Evolutionary conservation across 1,140 invertebrate genomes (phyloP), one percentile per base, ranked within the genome.

Genomic region (Hycleus cichorii): DNA sequence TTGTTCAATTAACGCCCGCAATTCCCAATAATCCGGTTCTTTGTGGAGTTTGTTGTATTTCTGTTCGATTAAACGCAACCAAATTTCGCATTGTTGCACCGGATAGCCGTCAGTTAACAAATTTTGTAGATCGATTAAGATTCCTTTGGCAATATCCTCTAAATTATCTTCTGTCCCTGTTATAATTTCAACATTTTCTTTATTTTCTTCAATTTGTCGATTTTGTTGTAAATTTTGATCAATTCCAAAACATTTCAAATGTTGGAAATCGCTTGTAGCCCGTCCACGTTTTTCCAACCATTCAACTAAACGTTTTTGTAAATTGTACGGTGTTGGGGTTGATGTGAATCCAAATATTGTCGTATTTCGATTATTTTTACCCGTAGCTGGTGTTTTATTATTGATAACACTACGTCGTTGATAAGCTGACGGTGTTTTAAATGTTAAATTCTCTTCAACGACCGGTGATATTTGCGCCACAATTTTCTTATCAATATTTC

Each of bases 11-110:
- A 76, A 75, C 1, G 80, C 80, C 0, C 78, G 62, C 59, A 80
- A 81, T 68, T 82, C 80, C 81, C 81, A 82, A 65, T 81, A 82
- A 3, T 74, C 68, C 0, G 78, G 75, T 4, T 69, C 64, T 7
- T 77, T 67, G 7, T 72, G 68, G 3, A 76, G 70, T 2, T 66
- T 26, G 0, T 70, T 69, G 57, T 72, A 78, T 5, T 74, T 70
- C 3, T 74, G 67, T 8, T 75, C 65, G 8, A 82, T 74, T 0
- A 76, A 68, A 0, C 74, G 71, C 2, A 81, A 63, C 80, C 79
- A 82, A 26, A 73, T 72, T 3, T 77, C 76, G 62, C 79, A 80
- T 54, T 80, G 78, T 39, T 76, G 70, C 68, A 52, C 49, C 6
- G 74, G 67, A 66, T 76, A 76, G 25, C 67, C 69, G 72, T 76